Evolutionary conservation across 2,888 invertebrate species (phyloP), one percentile per base, ranked within the genome.

Genomic region (Xylocampa areola): DNA sequence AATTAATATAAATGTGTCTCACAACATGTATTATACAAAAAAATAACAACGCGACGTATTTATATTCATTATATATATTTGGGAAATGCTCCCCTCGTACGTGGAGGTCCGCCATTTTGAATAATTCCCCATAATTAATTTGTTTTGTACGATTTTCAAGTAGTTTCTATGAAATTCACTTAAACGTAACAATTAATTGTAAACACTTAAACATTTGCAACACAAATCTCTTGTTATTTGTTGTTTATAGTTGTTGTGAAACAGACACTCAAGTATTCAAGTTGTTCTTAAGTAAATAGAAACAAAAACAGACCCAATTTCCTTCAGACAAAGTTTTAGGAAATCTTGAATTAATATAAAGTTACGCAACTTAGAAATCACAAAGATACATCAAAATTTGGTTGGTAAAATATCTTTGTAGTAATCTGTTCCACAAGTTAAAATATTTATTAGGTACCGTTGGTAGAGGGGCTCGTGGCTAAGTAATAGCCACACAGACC

Each of bases 331-430:
- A 64, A 41, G 7, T 21, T 41, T n/a, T 1, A 40, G n/a, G 23
- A 40, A 41, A 44, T 36, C 4, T 5, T 10, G 25, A 43, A 39
- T 43, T 19, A 33, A 29, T 39, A 52, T n/a, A 52, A 35, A 35
- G 23, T 41, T 44, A 41, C 0, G 0, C 1, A 51, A 54, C 23
- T 52, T 32, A 10, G 8, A 32, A 54, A 65, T 58, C 23, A 50
- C 17, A 40, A 14, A 10, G 2, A 25, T 39, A 21, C 4, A 33
- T 48, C 5, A n/a, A n/a, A n/a, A 21, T 36, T 13, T 8, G 29
- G 11, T 1, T 50, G 52, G 10, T 21, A 16, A 39, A 44, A 44
- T 36, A 11, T 19, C 27, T 37, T 17, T 14, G 39, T 13, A n/a
- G 17, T 40, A 19, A 36, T 36, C 30, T 17, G 30, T 51, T 44